Conservation (phyloP, 2,888 invertebrate genomes). For the Electrophaes corylata region DNA sequence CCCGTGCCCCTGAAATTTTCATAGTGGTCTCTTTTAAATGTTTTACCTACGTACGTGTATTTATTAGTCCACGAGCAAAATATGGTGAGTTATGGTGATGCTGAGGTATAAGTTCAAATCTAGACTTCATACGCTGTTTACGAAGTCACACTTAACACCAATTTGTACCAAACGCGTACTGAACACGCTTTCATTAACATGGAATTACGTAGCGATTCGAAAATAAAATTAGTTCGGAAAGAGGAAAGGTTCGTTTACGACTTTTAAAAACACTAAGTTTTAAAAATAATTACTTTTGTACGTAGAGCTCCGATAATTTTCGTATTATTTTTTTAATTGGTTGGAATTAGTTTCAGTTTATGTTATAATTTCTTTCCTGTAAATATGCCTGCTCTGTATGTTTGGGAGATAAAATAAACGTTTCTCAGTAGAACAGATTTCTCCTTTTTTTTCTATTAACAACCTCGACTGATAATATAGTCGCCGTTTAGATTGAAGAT, state of each 20-base stretch:
- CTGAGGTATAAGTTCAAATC: neutral
- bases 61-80: neutral
- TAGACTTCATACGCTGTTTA: neutral
- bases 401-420: too few relatives aligned
- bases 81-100: neutral
- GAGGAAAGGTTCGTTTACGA: neutral
- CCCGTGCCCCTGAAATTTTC: too few relatives aligned
- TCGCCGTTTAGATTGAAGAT: too few relatives aligned
- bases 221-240: slow-evolving; percentile 17
- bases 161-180: slow-evolving; percentile 15
- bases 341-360: neutral
- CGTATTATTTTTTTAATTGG: neutral
- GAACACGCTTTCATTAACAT: slow-evolving; percentile 23
- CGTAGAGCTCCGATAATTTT: neutral
- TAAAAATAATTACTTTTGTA: neutral
- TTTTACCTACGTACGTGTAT: too few relatives aligned
- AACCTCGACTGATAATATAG: too few relatives aligned
- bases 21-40: too few relatives aligned
- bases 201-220: slow-evolving; percentile 13
- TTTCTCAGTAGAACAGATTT: too few relatives aligned
- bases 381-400: too few relatives aligned
- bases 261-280: neutral
- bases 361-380: too few relatives aligned
- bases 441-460: too few relatives aligned
- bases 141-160: slow-evolving; percentile 1